Evolutionary conservation across 2,797 vertebrate genomes (phyloP).

Genomic region (Sarcophilus harrisii): DNA sequence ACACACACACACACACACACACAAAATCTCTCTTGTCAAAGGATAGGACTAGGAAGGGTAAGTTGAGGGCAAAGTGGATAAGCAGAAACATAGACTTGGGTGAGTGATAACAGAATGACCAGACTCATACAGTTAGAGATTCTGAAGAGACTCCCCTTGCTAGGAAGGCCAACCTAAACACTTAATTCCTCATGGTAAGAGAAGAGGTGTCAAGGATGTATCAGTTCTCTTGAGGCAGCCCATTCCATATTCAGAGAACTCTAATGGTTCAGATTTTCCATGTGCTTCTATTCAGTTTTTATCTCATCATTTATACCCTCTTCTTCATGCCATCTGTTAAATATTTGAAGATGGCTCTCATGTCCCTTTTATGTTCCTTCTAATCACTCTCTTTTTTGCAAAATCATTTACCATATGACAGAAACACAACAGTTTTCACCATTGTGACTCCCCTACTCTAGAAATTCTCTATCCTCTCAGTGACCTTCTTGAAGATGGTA

Average conservation of each 20-base stretch:
- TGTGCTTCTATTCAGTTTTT: not conserved
- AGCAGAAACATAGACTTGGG: not conserved
- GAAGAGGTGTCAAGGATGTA: no score
- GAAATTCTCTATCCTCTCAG: not conserved
- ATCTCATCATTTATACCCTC: not conserved
- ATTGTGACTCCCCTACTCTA: not conserved
- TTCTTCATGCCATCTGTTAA: not conserved
- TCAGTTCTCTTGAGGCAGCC: no score
- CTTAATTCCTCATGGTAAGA: no score
- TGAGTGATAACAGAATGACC: not conserved
- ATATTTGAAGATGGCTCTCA: not conserved
- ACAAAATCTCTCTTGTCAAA: not conserved
- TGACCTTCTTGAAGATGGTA: not conserved
- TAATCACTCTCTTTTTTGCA: not conserved
- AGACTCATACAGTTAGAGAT: not conserved
- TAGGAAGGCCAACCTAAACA: no score
- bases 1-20: not conserved
- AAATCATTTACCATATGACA: not conserved
- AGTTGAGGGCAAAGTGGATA: not conserved
- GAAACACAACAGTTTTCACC: not conserved
- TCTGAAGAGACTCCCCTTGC: not conserved
- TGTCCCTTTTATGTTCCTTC: not conserved
- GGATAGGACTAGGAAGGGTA: not conserved
- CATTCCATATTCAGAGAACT: no score
- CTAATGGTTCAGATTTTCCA: no score